These are phyloP conservation scores for Meles meles DNA, from an alignment of 2,113 vertebrate genomes.

Conservation along the genomic window DNA sequence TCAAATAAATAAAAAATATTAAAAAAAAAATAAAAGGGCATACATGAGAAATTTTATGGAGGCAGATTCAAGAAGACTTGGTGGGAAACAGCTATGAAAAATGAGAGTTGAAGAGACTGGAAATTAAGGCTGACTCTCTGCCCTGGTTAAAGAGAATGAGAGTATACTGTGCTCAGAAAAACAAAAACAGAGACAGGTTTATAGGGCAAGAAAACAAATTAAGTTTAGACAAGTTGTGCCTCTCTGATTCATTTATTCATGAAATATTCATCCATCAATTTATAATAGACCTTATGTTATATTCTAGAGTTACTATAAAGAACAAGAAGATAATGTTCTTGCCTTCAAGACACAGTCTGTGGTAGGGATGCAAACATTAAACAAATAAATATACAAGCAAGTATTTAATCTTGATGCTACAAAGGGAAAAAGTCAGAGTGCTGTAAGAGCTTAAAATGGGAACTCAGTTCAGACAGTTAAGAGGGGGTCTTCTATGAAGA, in stretches of 20 bases:
- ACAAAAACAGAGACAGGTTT: not conserved
- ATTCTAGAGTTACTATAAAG: not conserved
- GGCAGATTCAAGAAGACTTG: not conserved
- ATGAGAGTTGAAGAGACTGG: not conserved
- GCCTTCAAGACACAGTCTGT: not conserved
- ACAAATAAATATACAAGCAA: not conserved
- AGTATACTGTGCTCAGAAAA: not conserved
- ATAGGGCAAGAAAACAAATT: not conserved
- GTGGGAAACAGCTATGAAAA: not conserved
- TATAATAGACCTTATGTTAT: not conserved
- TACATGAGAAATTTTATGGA: not conserved
- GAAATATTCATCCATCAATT: not conserved
- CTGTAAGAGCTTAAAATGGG: not conserved
- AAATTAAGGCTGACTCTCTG: not conserved
- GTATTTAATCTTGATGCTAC: not conserved
- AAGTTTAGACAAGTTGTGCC: not conserved
- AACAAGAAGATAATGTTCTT: not conserved
- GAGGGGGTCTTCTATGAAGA: not conserved
- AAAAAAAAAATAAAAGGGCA: too few relatives aligned
- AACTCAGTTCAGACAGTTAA: not conserved
- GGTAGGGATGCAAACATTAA: not conserved
- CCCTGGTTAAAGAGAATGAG: not conserved
- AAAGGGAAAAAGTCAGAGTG: not conserved
- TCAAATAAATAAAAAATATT: too few relatives aligned
- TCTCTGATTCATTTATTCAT: not conserved